Evolutionary conservation across 2,888 invertebrate genomes (phyloP), one percentile per base, ranked within the genome.

Genomic region (Dimorphilus gyrociliatus): DNA sequence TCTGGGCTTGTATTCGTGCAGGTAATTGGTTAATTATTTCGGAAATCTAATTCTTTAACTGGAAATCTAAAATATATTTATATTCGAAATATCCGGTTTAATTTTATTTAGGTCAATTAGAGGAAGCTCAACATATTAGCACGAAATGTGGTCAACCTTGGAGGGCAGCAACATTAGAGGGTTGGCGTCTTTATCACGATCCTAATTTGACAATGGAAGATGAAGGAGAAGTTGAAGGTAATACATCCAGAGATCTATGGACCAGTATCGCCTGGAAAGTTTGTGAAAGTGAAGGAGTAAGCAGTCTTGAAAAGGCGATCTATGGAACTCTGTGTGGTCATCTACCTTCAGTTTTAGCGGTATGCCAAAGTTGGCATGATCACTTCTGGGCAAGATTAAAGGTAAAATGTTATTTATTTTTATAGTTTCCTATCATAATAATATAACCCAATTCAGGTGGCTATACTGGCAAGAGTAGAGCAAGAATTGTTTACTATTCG

Each of bases 161-260:
- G 88, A 68, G 84, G 29, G 85, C 85, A 1, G 84, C 84, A 3
- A 73, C 81, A 15, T 64, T 90, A 23, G 79, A 86, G 58, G 90
- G 90, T 3, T 88, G 88, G 85, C 70, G 76, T 33, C 67, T 85
- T 17, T 73, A 76, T 48, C 80, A 88, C 53, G 85, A 90, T 65
- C 75, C 81, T 4, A 81, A 84, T 50, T n/a, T n/a, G n/a, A n/a
- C n/a, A n/a, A 74, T 73, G 47, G 44, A 44, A 4, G 33, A 32
- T 5, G 44, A 46, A 19, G 45, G 45, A 13, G 50, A 51, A 24
- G 45, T 68, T 41, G 73, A 76, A 56, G 88, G 90, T 1, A 90
- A 90, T 63, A 75, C 75, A 1, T 73, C 76, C 42, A 43, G 73
- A 46, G 69, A 65, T 55, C 57, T 68, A 28, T 74, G 66, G 71